phyloP scores from a whole-genome alignment of 2,888 invertebrate genomes.

The Patella ulyssiponensis region DNA sequence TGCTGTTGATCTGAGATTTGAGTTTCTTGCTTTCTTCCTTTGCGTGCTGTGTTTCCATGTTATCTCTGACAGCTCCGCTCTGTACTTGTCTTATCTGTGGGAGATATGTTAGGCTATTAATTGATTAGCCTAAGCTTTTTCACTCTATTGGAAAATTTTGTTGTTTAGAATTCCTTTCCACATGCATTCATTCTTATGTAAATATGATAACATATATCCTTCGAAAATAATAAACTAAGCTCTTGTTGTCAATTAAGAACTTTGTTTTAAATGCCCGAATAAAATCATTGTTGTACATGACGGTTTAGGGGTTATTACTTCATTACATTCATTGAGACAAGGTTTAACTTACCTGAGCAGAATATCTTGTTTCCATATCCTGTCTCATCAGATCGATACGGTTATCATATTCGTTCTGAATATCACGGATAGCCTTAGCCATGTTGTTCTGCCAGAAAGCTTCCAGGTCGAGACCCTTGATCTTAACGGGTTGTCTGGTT shows the following conservation, averaged over 20 bases:
- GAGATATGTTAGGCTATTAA: background rate
- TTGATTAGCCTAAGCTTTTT: no score
- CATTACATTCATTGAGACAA: no score
- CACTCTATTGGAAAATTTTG: no score
- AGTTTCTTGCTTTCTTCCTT: conserved; percentile 73
- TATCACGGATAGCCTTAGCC: conserved; percentile 72
- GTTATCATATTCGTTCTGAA: conserved; percentile 73
- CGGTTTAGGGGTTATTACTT: no score
- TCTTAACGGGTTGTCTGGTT: conserved; percentile 32
- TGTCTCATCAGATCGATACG: conserved; percentile 68
- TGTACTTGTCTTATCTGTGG: conserved; percentile 72
- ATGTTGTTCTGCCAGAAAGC: conserved; percentile 75
- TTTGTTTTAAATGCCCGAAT: no score
- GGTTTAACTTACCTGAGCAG: conserved; percentile 69
- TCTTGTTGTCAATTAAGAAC: no score
- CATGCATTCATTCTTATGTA: no score
- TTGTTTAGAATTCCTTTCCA: no score
- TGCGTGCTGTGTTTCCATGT: conserved; percentile 70
- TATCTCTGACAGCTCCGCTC: conserved; percentile 69
- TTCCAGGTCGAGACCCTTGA: conserved; percentile 69
- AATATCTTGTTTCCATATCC: conserved; percentile 73
- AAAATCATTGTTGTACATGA: no score
- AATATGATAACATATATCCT: no score
- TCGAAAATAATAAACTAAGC: no score
- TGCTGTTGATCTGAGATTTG: conserved; percentile 51